Percentiles rank a stretch among this genome's conserved stretches.
These are phyloP conservation scores for Kryptopterus vitreolus DNA, from an alignment of 2,797 vertebrate genomes.

Conservation along the genomic window DNA sequence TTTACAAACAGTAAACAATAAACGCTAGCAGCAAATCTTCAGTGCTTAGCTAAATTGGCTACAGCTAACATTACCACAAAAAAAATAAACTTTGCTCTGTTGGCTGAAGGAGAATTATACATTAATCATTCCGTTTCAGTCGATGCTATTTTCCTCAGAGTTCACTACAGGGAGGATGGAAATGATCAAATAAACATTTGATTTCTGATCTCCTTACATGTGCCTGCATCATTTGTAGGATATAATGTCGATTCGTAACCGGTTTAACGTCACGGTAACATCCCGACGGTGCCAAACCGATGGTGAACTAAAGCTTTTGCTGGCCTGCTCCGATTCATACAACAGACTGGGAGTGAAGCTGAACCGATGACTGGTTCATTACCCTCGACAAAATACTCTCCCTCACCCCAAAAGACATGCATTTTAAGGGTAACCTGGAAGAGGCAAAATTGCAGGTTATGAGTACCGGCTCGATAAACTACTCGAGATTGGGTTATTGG, in stretches of 20 bases:
- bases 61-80: too few relatives aligned
- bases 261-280: not conserved
- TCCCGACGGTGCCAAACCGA: not conserved
- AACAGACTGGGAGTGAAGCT: constrained; percentile 22
- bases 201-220: constrained; percentile 59
- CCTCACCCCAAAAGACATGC: constrained; percentile 12
- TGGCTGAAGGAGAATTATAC: not conserved
- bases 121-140: not conserved
- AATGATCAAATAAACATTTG: constrained; percentile 56
- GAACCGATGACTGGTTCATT: constrained; percentile 49
- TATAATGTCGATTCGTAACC: not conserved
- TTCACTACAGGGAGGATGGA: constrained; percentile 33
- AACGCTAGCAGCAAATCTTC: too few relatives aligned
- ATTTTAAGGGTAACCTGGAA: not conserved
- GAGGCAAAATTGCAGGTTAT: constrained; percentile 20
- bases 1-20: too few relatives aligned
- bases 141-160: constrained; percentile 21
- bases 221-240: constrained; percentile 65
- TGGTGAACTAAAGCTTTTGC: constrained; percentile 34
- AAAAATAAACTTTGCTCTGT: too few relatives aligned
- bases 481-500: constrained; percentile 10
- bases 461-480: constrained; percentile 6
- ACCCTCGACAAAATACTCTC: constrained; percentile 26
- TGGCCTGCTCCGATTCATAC: not conserved
- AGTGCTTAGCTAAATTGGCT: not conserved